A percentile compares a stretch with the other conserved stretches of the same genome.
Conservation (phyloP, 1,140 invertebrate genomes). For the Pachypsylla venusta region DNA sequence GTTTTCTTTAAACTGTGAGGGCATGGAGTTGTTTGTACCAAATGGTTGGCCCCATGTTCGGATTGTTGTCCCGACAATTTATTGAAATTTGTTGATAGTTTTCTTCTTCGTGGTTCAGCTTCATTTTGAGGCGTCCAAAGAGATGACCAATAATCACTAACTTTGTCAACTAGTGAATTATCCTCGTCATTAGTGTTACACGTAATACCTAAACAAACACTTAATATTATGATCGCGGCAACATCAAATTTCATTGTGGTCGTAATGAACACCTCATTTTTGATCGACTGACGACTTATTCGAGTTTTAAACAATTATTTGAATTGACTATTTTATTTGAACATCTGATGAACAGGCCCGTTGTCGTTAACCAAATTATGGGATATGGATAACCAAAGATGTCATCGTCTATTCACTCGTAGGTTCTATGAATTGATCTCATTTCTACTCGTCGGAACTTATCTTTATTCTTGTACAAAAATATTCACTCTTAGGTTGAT, state of each 20-base stretch:
- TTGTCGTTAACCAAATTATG: too few species aligned
- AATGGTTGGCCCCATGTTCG: too few species aligned
- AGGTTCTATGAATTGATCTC: too few species aligned
- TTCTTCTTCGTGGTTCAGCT: not conserved
- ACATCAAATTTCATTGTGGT: conserved; percentile 1
- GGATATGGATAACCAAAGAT: too few species aligned
- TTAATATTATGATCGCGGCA: not conserved
- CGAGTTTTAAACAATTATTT: conserved; percentile 5
- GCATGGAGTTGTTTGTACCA: too few species aligned
- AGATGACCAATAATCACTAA: not conserved
- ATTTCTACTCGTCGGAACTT: too few species aligned
- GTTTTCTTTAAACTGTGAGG: too few species aligned
- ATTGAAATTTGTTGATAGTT: too few species aligned
- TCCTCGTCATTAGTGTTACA: not conserved
- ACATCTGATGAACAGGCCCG: not conserved
- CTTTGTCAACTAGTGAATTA: not conserved
- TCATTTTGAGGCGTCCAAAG: not conserved
- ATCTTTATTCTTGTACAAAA: too few species aligned
- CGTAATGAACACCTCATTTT: not conserved
- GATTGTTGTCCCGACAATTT: too few species aligned
- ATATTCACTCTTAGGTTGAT: too few species aligned
- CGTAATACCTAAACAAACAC: not conserved
- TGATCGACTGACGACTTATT: not conserved
- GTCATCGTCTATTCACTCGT: too few species aligned
- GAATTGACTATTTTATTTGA: not conserved